phyloP scores from a whole-genome alignment of 2,113 vertebrate species.

The Trichechus manatus region DNA sequence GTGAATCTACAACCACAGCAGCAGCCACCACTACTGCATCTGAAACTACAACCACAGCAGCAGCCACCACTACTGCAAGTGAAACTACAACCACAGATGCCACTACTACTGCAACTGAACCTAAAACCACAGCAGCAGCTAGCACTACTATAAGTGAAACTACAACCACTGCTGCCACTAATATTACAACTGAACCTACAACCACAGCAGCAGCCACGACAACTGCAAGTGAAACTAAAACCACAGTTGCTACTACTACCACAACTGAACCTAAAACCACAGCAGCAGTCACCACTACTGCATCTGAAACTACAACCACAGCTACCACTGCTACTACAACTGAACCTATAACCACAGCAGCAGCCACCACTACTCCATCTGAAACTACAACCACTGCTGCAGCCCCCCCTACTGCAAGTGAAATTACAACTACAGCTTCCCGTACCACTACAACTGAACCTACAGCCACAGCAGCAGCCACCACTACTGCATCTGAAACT shows the following conservation, averaged over 20 bases:
- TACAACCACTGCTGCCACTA: background rate
- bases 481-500: background rate
- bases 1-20: background rate
- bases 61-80: background rate
- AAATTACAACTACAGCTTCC: background rate
- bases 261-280: background rate
- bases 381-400: accelerated
- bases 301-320: background rate
- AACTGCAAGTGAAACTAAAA: background rate
- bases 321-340: accelerated
- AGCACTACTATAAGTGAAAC: background rate
- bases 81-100: background rate
- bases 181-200: background rate
- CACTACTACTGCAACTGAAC: background rate
- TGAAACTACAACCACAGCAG: background rate
- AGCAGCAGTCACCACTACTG: no score
- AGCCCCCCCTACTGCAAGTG: background rate
- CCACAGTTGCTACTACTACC: background rate
- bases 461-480: no score
- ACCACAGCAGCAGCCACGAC: background rate
- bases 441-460: background rate
- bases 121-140: background rate
- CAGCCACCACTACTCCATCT: background rate
- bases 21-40: background rate
- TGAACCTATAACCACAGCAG: no score